A percentile compares a stretch with the other conserved stretches of the same genome.
phyloP scores from a whole-genome alignment of 2,797 vertebrate genomes.

The Hydrolagus colliei region DNA sequence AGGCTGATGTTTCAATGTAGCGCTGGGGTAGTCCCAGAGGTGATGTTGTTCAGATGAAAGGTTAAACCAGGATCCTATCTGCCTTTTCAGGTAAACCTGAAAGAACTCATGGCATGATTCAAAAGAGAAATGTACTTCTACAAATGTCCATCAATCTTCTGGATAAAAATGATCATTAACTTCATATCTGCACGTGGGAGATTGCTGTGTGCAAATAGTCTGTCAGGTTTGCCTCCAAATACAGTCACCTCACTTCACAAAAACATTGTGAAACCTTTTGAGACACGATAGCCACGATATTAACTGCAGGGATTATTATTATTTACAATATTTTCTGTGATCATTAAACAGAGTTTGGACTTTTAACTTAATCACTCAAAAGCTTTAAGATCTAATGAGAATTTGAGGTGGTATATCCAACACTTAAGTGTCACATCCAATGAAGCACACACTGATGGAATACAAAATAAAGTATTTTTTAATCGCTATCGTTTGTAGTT shows the following conservation, averaged over 20 bases:
- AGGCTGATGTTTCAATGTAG: no score
- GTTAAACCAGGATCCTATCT: no score
- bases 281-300: neutral
- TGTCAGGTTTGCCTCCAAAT: neutral
- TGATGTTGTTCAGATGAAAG: no score
- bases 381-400: no score
- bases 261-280: neutral
- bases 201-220: neutral
- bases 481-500: neutral
- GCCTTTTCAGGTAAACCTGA: no score
- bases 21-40: no score
- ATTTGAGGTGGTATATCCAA: neutral
- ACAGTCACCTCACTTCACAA: neutral
- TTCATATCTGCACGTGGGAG: no score
- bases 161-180: neutral
- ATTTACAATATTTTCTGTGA: neutral
- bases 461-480: neutral
- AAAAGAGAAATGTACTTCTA: no score
- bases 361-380: neutral
- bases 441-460: neutral
- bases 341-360: neutral
- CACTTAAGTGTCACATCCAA: neutral
- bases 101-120: no score
- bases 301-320: neutral
- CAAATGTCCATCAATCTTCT: neutral